Evolutionary conservation across 2,113 vertebrate genomes (phyloP).

Genomic region (Lepidothrix coronata): DNA sequence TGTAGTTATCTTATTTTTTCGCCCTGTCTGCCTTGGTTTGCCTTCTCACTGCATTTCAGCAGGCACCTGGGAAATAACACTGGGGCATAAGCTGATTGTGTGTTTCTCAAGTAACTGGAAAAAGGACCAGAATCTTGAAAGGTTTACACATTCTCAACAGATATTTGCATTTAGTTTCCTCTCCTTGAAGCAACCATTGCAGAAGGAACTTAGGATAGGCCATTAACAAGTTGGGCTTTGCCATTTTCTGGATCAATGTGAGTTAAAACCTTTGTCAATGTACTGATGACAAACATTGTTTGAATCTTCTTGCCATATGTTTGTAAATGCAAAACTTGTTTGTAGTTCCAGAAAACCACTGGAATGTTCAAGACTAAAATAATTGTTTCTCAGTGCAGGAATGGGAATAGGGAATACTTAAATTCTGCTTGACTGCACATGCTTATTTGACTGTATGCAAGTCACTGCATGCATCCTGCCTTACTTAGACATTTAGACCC

Average conservation of each 20-base stretch:
- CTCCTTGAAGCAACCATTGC: background rate
- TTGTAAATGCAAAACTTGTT: background rate
- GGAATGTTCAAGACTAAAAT: background rate
- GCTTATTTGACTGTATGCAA: background rate
- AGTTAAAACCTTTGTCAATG: background rate
- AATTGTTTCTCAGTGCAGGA: background rate
- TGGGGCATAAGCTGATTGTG: background rate
- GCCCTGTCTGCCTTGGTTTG: slow-evolving; percentile 30
- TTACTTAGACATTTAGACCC: background rate
- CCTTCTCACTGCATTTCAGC: slow-evolving; percentile 14
- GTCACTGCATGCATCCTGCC: background rate
- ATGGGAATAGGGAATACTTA: background rate
- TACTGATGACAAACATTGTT: background rate
- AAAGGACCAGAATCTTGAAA: slow-evolving; percentile 9
- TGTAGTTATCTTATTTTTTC: slow-evolving; percentile 26
- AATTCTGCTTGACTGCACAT: background rate
- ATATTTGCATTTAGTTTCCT: background rate
- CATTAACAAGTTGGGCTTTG: background rate
- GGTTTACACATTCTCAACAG: background rate
- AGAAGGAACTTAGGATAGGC: background rate
- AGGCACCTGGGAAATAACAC: slow-evolving; percentile 43
- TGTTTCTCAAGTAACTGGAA: background rate
- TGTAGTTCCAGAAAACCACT: background rate
- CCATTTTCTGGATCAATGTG: slow-evolving; percentile 7
- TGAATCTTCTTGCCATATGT: background rate